Evolutionary conservation across 2,797 vertebrate species (phyloP).

Genomic region (Enteromius trimaculatus): DNA sequence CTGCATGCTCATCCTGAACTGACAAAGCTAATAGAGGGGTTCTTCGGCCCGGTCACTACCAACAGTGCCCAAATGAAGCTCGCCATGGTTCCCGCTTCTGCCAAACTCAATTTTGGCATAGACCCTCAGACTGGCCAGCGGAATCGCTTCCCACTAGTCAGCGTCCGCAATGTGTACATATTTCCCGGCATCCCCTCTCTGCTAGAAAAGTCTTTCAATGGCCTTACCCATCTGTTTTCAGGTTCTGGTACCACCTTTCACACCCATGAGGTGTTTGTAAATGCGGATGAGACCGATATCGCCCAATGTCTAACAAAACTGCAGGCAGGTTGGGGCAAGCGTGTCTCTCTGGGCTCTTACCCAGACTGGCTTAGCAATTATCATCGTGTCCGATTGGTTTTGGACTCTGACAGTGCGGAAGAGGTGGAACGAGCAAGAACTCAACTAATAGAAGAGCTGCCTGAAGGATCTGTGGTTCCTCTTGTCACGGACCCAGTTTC

Average conservation of each 20-base stretch:
- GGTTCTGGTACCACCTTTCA: constrained; percentile 83
- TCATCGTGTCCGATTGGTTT: constrained; percentile 86
- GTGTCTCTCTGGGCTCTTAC: constrained; percentile 88
- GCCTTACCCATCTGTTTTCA: constrained; percentile 85
- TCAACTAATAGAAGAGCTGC: constrained; percentile 82
- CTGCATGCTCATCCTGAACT: constrained; percentile 85
- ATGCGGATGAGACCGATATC: constrained; percentile 81
- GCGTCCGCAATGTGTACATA: constrained; percentile 90
- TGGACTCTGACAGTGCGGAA: constrained; percentile 85
- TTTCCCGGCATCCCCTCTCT: constrained; percentile 92
- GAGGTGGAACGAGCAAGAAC: constrained; percentile 79
- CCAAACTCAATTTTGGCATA: constrained; percentile 86
- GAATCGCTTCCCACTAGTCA: constrained; percentile 88
- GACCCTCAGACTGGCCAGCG: constrained; percentile 78
- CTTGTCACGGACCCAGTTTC: constrained; percentile 79
- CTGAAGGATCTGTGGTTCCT: constrained; percentile 78
- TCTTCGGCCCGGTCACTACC: constrained; percentile 74
- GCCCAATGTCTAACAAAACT: constrained; percentile 77
- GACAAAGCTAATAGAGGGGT: constrained; percentile 75
- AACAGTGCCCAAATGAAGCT: constrained; percentile 85
- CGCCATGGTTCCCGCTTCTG: constrained; percentile 84
- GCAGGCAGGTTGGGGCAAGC: constrained; percentile 77
- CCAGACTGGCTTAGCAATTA: constrained; percentile 95
- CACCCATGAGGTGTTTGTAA: constrained; percentile 82
- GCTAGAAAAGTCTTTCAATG: constrained; percentile 83